Conservation (phyloP, 2,797 vertebrate species). For the Phoxinus dragarum region DNA sequence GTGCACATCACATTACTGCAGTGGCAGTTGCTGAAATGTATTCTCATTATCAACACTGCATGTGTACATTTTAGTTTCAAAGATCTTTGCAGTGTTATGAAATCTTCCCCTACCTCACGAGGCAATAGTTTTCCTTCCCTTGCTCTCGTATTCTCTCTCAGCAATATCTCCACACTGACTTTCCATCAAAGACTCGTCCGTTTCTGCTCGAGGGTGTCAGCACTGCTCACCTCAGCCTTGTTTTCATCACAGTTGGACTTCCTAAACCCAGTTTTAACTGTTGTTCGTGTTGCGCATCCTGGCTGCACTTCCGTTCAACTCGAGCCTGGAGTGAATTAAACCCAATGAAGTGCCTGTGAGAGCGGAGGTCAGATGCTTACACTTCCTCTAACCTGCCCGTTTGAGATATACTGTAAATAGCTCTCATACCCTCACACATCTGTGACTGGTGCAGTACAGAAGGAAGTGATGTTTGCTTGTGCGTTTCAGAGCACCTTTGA, state of each 20-base stretch:
- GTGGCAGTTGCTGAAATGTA: neutral
- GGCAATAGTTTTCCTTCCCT: constrained; percentile 10
- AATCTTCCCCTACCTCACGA: neutral
- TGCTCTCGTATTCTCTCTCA: neutral
- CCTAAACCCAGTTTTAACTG: constrained; percentile 14
- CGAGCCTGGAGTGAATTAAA: constrained; percentile 30
- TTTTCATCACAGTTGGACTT: neutral
- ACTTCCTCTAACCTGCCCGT: constrained; percentile 21
- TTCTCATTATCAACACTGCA: neutral
- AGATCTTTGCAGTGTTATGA: constrained; percentile 50
- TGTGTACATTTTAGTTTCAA: constrained; percentile 45
- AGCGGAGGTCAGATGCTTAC: constrained; percentile 23
- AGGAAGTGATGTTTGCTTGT: constrained; percentile 18
- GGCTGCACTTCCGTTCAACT: constrained; percentile 42
- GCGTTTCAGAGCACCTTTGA: constrained; percentile 33
- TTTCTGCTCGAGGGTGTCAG: constrained; percentile 16
- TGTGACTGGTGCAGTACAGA: constrained; percentile 33
- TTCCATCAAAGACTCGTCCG: constrained; percentile 7
- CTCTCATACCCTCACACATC: constrained; percentile 2
- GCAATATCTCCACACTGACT: constrained; percentile 10
- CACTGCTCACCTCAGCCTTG: neutral
- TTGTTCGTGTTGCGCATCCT: constrained; percentile 42
- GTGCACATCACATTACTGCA: neutral
- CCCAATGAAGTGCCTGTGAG: constrained; percentile 3
- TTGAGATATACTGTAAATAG: constrained; percentile 37